These are phyloP conservation scores for Orestias chungarensis DNA, from an alignment of 2,797 vertebrate genomes.

Conservation along the genomic window DNA sequence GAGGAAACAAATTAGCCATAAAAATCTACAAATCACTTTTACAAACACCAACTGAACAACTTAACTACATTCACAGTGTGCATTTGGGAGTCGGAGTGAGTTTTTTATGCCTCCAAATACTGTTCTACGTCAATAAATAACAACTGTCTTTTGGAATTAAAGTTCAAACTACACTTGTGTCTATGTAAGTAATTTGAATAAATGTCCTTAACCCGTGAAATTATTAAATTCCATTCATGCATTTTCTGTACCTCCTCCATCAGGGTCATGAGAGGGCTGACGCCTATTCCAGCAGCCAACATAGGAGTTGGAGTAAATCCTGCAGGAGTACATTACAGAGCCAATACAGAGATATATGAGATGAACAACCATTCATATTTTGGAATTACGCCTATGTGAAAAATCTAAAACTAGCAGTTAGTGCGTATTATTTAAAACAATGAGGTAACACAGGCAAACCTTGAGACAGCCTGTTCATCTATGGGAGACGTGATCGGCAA, in stretches of 20 bases:
- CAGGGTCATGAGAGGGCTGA: background rate
- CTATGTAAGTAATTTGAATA: constrained; percentile 9
- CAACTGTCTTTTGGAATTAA: background rate
- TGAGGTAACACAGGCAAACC: background rate
- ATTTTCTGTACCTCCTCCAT: constrained; percentile 8
- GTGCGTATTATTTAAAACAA: background rate
- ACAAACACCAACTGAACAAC: background rate
- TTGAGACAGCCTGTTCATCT: background rate
- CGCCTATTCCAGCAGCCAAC: background rate
- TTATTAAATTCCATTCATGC: constrained; percentile 3
- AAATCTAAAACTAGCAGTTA: background rate
- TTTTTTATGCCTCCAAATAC: background rate
- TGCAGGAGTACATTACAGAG: background rate
- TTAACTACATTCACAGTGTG: background rate
- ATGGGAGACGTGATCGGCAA: no score
- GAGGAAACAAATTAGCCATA: constrained; percentile 6
- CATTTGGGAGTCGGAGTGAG: background rate
- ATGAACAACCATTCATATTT: background rate
- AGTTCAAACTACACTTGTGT: background rate
- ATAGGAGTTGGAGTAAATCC: background rate
- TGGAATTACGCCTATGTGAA: background rate
- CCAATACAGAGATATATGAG: background rate
- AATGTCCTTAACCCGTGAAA: background rate
- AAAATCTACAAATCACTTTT: constrained; percentile 2
- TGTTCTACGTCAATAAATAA: constrained; percentile 1